phyloP scores from a whole-genome alignment of 1,140 invertebrate species.

The Bactericera cockerelli region DNA sequence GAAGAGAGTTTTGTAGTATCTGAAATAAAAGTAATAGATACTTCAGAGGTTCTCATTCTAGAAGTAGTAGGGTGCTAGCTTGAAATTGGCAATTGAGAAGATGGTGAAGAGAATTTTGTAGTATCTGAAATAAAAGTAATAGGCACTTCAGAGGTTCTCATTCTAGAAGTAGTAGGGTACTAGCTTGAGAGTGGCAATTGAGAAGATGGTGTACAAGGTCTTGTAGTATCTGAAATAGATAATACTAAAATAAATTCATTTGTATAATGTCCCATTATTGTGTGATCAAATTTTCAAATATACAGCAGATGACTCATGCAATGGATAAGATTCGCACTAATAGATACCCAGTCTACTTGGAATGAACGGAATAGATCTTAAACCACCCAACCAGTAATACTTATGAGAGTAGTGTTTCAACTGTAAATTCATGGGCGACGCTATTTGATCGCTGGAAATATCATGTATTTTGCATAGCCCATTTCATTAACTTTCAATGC shows the following conservation, averaged over 20 bases:
- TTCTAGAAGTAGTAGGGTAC: slow-evolving; percentile 41
- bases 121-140: slow-evolving; percentile 35
- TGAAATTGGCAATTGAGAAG: slow-evolving; percentile 44
- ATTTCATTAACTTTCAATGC: too few relatives aligned
- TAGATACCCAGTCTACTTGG: too few relatives aligned
- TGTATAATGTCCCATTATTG: too few relatives aligned
- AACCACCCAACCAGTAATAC: too few relatives aligned
- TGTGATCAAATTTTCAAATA: too few relatives aligned
- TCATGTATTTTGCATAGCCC: too few relatives aligned
- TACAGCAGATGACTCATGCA: too few relatives aligned
- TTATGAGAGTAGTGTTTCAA: too few relatives aligned
- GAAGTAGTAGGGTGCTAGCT: slow-evolving; percentile 35
- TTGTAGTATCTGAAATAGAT: slow-evolving; percentile 45
- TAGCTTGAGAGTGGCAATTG: slow-evolving; percentile 41
- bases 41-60: slow-evolving; percentile 36
- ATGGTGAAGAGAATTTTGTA: slow-evolving; percentile 48
- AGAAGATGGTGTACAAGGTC: slow-evolving; percentile 41
- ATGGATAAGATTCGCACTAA: too few relatives aligned
- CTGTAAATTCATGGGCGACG: too few relatives aligned
- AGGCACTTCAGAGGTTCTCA: slow-evolving; percentile 30
- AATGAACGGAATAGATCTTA: too few relatives aligned
- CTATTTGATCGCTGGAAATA: too few relatives aligned
- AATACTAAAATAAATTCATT: neutral
- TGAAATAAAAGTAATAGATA: slow-evolving; percentile 27
- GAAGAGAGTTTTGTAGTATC: slow-evolving; percentile 51